phyloP scores from a whole-genome alignment of 2,888 invertebrate species.

The Cerastis rubricosa region DNA sequence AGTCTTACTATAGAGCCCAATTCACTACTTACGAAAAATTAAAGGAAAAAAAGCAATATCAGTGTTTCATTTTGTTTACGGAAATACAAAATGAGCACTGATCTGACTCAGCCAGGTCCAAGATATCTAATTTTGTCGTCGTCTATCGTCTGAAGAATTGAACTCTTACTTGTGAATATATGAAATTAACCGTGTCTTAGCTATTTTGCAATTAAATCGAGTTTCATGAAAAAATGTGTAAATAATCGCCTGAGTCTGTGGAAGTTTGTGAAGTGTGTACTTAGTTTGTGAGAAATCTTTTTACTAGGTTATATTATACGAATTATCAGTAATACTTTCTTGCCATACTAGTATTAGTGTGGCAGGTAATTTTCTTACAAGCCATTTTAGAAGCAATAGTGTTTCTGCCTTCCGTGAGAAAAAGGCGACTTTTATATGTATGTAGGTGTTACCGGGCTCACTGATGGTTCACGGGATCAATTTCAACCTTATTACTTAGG shows the following conservation, averaged over 20 bases:
- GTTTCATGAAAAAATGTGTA: slow-evolving; percentile 15
- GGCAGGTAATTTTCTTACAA: background rate
- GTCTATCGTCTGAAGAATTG: slow-evolving; percentile 42
- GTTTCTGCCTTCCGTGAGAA: too few relatives aligned
- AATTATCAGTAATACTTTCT: background rate
- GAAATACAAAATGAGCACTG: too few relatives aligned
- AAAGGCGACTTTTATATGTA: too few relatives aligned
- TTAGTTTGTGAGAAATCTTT: background rate
- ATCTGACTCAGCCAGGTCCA: slow-evolving; percentile 4
- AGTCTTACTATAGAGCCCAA: too few relatives aligned
- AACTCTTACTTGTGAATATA: slow-evolving; percentile 57
- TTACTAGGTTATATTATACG: background rate
- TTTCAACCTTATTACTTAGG: too few relatives aligned
- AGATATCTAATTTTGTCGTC: slow-evolving; percentile 58
- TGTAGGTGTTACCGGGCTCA: too few relatives aligned
- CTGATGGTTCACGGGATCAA: too few relatives aligned
- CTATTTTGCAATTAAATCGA: background rate
- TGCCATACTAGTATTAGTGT: too few relatives aligned
- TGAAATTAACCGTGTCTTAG: slow-evolving; percentile 44
- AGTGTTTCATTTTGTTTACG: too few relatives aligned
- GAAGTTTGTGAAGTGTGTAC: background rate
- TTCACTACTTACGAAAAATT: too few relatives aligned
- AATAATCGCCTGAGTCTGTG: slow-evolving; percentile 5
- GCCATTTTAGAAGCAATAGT: background rate
- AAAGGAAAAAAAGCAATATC: too few relatives aligned